Conservation (phyloP, 1,140 invertebrate species). For the Halictus rubicundus region DNA sequence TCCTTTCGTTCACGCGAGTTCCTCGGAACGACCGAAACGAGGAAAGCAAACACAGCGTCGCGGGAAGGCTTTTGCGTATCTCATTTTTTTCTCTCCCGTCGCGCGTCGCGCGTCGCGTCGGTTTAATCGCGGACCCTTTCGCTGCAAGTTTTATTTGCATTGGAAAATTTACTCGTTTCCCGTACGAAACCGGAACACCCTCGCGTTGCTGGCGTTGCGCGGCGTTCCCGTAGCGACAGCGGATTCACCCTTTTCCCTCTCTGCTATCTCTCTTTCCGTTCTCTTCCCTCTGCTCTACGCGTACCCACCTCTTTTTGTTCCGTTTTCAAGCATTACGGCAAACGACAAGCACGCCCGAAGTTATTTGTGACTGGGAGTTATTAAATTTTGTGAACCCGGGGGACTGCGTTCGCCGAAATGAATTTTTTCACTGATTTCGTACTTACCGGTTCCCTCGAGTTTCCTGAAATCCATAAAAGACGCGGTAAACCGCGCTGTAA, state of each 20-base stretch:
- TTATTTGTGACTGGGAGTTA: conserved; percentile 14
- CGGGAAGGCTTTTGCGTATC: conserved; percentile 41
- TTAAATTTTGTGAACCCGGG: conserved; percentile 11
- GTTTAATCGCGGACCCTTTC: conserved; percentile 50
- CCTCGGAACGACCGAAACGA: conserved; percentile 15
- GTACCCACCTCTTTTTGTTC: not conserved
- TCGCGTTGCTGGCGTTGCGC: not conserved
- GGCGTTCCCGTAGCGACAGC: conserved; percentile 12
- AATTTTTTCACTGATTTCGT: not conserved
- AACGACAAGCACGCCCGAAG: conserved; percentile 14
- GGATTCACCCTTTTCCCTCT: conserved; percentile 12
- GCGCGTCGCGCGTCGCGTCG: not conserved
- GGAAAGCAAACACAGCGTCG: conserved; percentile 37
- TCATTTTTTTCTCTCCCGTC: conserved; percentile 37
- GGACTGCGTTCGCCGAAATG: not conserved
- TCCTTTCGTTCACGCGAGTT: conserved; percentile 11
- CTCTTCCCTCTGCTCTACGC: not conserved
- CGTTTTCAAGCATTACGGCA: not conserved
- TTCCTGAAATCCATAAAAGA: not conserved
- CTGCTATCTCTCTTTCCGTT: not conserved
- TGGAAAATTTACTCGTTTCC: conserved; percentile 65
- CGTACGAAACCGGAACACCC: conserved; percentile 34
- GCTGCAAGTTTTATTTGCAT: conserved; percentile 60
- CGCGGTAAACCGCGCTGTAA: not conserved
- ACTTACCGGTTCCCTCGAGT: not conserved